Evolutionary conservation across 2,113 vertebrate genomes (phyloP).

Genomic region (Egretta garzetta): DNA sequence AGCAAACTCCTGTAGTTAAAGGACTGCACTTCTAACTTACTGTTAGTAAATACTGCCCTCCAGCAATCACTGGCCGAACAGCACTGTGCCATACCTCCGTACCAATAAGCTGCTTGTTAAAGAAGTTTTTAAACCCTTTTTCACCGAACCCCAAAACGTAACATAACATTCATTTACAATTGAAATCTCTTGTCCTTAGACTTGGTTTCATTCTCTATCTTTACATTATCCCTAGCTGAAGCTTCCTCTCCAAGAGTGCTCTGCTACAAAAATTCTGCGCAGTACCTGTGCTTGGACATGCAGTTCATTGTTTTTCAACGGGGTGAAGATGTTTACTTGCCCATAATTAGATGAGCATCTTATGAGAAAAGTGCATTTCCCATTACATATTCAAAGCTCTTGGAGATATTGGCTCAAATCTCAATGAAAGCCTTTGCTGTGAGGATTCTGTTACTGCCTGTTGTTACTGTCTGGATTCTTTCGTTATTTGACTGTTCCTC

Average conservation of each 20-base stretch:
- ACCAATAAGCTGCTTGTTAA: fast-evolving
- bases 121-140: not conserved
- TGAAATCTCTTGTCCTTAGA: not conserved
- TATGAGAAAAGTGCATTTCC: not conserved
- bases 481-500: not conserved
- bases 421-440: not conserved
- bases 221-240: not conserved
- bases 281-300: not conserved
- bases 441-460: not conserved
- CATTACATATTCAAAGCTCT: not conserved
- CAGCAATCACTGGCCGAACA: slow-evolving; percentile 11
- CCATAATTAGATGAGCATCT: not conserved
- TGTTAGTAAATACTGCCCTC: slow-evolving; percentile 67
- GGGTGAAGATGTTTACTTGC: not conserved
- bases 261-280: not conserved
- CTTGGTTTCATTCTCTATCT: not conserved
- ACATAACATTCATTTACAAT: not conserved
- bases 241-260: not conserved
- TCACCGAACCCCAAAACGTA: not conserved
- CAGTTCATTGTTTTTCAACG: not conserved
- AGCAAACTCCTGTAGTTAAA: not conserved
- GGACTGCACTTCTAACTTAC: not conserved
- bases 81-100: fast-evolving
- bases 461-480: not conserved
- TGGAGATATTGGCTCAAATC: not conserved